Evolutionary conservation across 2,888 invertebrate genomes (phyloP).

Genomic region (Lepidochitona cinerea): DNA sequence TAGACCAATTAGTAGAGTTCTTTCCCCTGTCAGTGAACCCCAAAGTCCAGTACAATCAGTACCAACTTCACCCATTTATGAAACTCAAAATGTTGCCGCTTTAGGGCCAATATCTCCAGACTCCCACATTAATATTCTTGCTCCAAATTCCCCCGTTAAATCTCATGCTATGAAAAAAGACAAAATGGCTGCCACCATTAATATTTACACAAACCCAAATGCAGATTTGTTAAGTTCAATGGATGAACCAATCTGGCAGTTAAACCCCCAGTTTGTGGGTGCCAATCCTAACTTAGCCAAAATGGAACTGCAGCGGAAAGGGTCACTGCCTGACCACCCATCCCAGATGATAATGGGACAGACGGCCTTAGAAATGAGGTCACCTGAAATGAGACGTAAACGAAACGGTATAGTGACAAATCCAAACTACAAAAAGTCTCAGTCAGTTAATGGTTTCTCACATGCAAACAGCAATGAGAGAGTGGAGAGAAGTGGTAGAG

Average conservation of each 20-base stretch:
- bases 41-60: conserved; percentile 86
- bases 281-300: conserved; percentile 41
- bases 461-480: not conserved
- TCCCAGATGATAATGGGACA: conserved; percentile 37
- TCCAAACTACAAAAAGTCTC: conserved; percentile 64
- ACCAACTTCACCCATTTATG: conserved; percentile 79
- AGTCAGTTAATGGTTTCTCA: conserved; percentile 34
- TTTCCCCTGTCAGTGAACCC: conserved; percentile 77
- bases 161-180: conserved; percentile 46
- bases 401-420: conserved; percentile 71
- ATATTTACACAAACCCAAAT: conserved; percentile 63
- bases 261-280: conserved; percentile 50
- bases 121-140: conserved; percentile 43
- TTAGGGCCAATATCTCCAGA: conserved; percentile 31
- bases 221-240: conserved; percentile 50
- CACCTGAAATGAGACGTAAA: conserved; percentile 66
- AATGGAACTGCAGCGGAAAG: conserved; percentile 37
- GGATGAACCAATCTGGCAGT: conserved; percentile 66
- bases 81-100: conserved; percentile 33
- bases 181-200: conserved; percentile 55
- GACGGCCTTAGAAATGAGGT: conserved; percentile 54
- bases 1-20: conserved; percentile 77
- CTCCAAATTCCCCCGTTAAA: conserved; percentile 43
- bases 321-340: conserved; percentile 34
- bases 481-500: conserved; percentile 3